Percentiles rank a stretch among this genome's conserved stretches.
phyloP scores from a whole-genome alignment of 2,113 vertebrate genomes.

The Strigops habroptila region DNA sequence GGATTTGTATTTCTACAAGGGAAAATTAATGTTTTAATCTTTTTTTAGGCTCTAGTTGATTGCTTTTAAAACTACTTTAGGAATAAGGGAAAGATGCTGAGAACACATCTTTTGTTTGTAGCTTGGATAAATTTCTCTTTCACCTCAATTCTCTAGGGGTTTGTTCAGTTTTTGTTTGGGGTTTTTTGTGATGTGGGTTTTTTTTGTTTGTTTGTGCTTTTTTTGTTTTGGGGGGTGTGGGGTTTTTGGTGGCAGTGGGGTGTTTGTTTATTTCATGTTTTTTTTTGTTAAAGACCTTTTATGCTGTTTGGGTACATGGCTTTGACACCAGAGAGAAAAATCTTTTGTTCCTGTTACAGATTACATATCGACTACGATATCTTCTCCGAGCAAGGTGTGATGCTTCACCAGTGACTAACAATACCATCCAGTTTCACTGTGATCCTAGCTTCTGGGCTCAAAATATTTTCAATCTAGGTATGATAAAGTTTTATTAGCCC shows the following conservation, averaged over 20 bases:
- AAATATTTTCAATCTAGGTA: slow-evolving; percentile 86
- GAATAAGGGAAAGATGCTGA: not conserved
- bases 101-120: not conserved
- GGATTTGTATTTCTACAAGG: not conserved
- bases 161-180: not conserved
- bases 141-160: not conserved
- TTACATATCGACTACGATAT: slow-evolving; percentile 76
- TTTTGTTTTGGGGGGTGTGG: not conserved
- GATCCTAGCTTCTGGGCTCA: slow-evolving; percentile 86
- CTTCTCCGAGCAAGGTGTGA: slow-evolving; percentile 83
- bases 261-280: not conserved
- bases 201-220: not conserved
- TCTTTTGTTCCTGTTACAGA: slow-evolving; percentile 61
- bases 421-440: slow-evolving; percentile 82
- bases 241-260: not conserved
- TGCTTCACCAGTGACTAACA: slow-evolving; percentile 78
- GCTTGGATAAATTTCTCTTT: not conserved
- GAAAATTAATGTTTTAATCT: not conserved
- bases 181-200: not conserved
- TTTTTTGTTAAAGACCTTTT: not conserved
- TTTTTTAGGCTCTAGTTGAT: not conserved
- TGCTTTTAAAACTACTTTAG: not conserved
- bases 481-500: not conserved
- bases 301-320: not conserved
- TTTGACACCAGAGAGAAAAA: not conserved